Evolutionary conservation across 1,140 invertebrate species (phyloP), one percentile per base, ranked within the genome.

Genomic region (Pseudomyrmex gracilis): DNA sequence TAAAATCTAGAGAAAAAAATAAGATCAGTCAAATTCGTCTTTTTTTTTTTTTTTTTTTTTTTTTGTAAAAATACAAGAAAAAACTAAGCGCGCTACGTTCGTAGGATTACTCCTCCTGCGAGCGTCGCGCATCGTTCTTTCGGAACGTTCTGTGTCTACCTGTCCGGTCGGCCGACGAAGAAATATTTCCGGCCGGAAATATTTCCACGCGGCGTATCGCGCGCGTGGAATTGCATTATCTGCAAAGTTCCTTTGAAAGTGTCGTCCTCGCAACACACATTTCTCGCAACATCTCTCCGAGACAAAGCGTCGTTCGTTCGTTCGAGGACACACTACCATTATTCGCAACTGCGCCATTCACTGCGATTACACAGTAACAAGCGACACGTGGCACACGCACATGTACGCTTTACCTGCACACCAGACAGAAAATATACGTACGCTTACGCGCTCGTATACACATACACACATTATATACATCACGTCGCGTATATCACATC

Each of bases 241-340:
- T 80, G 76, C 22, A 80, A 80, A 80, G 76, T 80, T 80, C 76
- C 66, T 80, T 80, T 80, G 76, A 80, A 80, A 80, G 67, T 80
- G 76, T 80, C 76, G 76, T 66, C 70, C 64, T 57, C 76, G 66
- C 66, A 77, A 20, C 76, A 57, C 53, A 80, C 76, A 80, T 80
- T 80, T 80, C 76, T 80, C 76, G 66, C 76, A 80, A 80, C 76
- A 80, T 71, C 70, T 80, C 76, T 70, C 76, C 43, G 76, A 78
- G 68, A 80, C 76, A 80, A 80, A 80, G 76, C 66, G 66, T 43
- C 76, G 66, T 71, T 80, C 76, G 76, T 80, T 80, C 66, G 73
- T 77, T 80, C 76, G 76, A 80, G 76, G 66, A 80, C 76, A 55
- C 53, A 80, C 76, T 53, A 80, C 53, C 45, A 80, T 80, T 80